Evolutionary conservation across 2,113 vertebrate species (phyloP).

Genomic region (Colossoma macropomum): DNA sequence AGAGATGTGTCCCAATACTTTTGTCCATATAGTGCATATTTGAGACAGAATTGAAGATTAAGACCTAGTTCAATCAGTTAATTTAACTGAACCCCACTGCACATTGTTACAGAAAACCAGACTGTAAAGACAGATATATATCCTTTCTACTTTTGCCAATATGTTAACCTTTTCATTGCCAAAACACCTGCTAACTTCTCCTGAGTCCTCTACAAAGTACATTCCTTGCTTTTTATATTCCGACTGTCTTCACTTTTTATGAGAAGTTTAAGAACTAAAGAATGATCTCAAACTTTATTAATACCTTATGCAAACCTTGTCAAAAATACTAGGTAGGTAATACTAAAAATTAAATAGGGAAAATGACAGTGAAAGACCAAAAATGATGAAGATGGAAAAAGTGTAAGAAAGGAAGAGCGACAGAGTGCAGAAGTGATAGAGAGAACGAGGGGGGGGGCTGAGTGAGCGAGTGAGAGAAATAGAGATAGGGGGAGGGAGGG

Average conservation of each 20-base stretch:
- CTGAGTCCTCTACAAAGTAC: not conserved
- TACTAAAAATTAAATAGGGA: not conserved
- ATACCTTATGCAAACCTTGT: not conserved
- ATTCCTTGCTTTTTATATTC: not conserved
- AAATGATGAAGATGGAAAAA: not conserved
- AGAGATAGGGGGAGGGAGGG: slow-evolving; percentile 21
- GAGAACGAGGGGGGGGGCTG: not conserved
- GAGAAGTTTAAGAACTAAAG: not conserved
- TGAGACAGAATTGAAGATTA: too few species aligned
- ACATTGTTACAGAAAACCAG: not conserved
- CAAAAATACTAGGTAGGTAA: slow-evolving; percentile 8
- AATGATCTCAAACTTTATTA: not conserved
- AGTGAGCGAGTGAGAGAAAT: not conserved
- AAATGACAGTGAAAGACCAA: not conserved
- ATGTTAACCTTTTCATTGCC: not conserved
- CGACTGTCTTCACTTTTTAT: not conserved
- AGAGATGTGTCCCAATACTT: too few species aligned
- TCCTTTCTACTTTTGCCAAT: not conserved
- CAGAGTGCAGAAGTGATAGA: not conserved
- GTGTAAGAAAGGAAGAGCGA: not conserved
- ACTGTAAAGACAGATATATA: not conserved
- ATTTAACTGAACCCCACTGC: not conserved
- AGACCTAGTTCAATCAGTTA: too few species aligned
- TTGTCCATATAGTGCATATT: too few species aligned
- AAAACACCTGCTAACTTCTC: slow-evolving; percentile 3